Conservation (phyloP, 2,797 vertebrate genomes). For the Carapus acus region DNA sequence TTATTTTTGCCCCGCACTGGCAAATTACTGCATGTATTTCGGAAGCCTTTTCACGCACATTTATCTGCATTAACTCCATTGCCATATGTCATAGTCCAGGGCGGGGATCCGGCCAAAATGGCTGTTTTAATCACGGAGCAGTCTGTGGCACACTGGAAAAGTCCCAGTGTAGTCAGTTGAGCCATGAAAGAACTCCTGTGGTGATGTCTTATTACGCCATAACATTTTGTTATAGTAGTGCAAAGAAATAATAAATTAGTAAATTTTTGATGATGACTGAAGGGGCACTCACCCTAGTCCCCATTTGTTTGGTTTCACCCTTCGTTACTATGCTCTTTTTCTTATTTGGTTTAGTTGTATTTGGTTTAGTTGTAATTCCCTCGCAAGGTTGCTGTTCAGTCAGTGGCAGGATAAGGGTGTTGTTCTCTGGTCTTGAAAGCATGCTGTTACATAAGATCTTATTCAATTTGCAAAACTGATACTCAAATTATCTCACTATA, state of each 20-base stretch:
- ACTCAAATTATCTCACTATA: no score
- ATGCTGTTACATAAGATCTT: no score
- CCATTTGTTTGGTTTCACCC: no score
- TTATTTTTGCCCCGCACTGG: slow-evolving; percentile 40
- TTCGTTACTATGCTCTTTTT: no score
- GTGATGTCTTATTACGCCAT: slow-evolving; percentile 37
- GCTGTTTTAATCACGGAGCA: slow-evolving; percentile 52
- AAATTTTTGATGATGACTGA: no score
- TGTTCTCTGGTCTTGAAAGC: no score
- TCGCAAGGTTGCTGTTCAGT: no score
- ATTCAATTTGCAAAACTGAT: no score
- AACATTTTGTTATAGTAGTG: slow-evolving; percentile 28
- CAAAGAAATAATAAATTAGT: slow-evolving; percentile 4
- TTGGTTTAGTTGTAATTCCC: no score
- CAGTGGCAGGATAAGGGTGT: no score
- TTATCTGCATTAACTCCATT: slow-evolving; percentile 55
- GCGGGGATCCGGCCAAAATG: slow-evolving; percentile 45
- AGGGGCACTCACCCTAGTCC: no score
- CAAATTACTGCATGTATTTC: slow-evolving; percentile 47
- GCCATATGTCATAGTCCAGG: slow-evolving; percentile 62
- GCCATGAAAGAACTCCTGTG: slow-evolving; percentile 41
- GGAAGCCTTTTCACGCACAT: slow-evolving; percentile 46
- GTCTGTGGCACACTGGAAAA: slow-evolving; percentile 33
- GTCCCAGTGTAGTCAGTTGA: slow-evolving; percentile 33
- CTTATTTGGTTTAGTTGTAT: no score